Evolutionary conservation across 1,140 invertebrate genomes (phyloP), one percentile per base, ranked within the genome.

Genomic region (Papilio xuthus): DNA sequence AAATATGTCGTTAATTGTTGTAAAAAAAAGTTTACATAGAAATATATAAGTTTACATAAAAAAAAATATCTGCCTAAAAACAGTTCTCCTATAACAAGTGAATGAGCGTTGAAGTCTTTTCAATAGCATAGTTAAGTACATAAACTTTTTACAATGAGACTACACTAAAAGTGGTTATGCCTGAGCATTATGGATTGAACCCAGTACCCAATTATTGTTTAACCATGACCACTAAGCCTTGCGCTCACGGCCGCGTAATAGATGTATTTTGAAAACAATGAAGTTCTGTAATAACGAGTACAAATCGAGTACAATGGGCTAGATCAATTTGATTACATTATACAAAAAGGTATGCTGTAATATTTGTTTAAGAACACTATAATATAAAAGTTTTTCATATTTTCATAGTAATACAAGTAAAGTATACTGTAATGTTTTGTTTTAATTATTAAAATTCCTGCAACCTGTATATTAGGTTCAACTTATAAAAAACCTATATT

Each of bases 271-370:
- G 2, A 63, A 63, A 63, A 63, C 60, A 63, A 63, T 63, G 26
- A 63, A 63, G 60, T 63, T 63, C 60, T 63, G 60, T 63, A 63
- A 63, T 63, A 63, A 63, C 60, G 60, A 63, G 60, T 63, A 63
- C 60, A 63, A 63, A 63, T 63, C 23, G 60, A 26, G 60, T 63
- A 63, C 60, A 63, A 63, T 63, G 60, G 60, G 60, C 60, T 63
- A 63, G 60, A 63, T 63, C 60, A 26, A 63, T 63, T 63, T 63
- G 60, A 63, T 63, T 63, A 63, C 60, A 63, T 63, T 63, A 63
- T 63, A 63, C 60, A 63, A 28, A 63, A 63, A 63, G 60, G 60
- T 28, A 63, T 63, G 60, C 60, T 63, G 60, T 63, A 63, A 63
- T 63, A 63, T 63, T 63, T 28, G 23, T 63, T 63, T 63, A 63